Conservation (phyloP, 1,140 invertebrate species). For the Drosophila elegans region DNA sequence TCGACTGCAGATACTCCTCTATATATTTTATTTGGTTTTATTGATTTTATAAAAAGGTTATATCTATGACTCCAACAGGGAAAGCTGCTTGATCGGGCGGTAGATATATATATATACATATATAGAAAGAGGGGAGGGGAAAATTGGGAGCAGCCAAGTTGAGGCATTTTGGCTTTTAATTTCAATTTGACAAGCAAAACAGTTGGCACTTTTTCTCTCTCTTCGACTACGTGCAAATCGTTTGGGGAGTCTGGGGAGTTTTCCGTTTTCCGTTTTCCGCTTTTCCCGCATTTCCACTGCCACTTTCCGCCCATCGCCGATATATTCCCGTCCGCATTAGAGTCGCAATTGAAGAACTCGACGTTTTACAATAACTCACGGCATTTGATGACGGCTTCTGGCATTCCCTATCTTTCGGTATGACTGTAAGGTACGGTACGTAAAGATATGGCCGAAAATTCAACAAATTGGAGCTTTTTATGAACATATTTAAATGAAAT, state of each 20-base stretch:
- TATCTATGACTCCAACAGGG: constrained; percentile 50
- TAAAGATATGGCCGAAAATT: neutral
- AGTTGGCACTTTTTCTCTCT: constrained; percentile 63
- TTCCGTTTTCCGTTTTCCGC: neutral
- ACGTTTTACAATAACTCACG: constrained; percentile 76
- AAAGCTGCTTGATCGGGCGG: neutral
- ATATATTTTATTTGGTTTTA: constrained; percentile 77
- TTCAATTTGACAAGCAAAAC: constrained; percentile 80
- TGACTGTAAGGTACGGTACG: constrained; percentile 17
- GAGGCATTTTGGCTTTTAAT: constrained; percentile 77
- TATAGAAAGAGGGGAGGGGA: neutral
- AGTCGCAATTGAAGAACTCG: constrained; percentile 39
- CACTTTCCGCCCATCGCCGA: neutral
- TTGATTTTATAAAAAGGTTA: constrained; percentile 72
- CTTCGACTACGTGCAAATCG: constrained; percentile 33
- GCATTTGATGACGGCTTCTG: constrained; percentile 72
- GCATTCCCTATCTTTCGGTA: constrained; percentile 26
- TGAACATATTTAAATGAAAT: too few species aligned
- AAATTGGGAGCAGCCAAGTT: constrained; percentile 26
- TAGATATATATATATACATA: neutral
- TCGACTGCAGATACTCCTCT: constrained; percentile 26
- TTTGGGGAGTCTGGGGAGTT: constrained; percentile 32
- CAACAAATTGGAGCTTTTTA: too few species aligned
- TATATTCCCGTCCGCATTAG: constrained; percentile 29
- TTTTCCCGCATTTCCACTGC: neutral